Evolutionary conservation across 2,113 vertebrate species (phyloP).

Genomic region (Phrynosoma blainvillii): DNA sequence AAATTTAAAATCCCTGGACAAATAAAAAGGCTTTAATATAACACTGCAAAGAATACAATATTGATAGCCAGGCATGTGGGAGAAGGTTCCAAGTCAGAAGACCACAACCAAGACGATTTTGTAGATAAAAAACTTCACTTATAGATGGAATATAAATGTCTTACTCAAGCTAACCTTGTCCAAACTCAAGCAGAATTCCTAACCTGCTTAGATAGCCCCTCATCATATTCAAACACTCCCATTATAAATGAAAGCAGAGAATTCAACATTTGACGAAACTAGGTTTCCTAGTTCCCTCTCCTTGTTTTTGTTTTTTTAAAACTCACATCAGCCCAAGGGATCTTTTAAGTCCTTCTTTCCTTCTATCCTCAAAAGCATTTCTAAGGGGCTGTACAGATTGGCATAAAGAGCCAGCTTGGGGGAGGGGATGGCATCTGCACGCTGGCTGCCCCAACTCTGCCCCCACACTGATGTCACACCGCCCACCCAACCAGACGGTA

Average conservation of each 20-base stretch:
- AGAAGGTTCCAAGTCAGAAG: background rate
- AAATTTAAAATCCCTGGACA: background rate
- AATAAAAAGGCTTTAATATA: background rate
- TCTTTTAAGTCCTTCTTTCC: background rate
- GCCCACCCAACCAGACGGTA: too few species aligned
- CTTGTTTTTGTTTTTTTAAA: background rate
- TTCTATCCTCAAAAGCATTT: background rate
- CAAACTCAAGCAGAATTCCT: background rate
- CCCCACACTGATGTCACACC: too few species aligned
- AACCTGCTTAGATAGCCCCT: too few species aligned
- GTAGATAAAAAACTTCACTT: background rate
- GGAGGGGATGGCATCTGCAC: too few species aligned
- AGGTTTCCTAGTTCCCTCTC: background rate
- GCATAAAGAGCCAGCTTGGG: too few species aligned
- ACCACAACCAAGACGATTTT: background rate
- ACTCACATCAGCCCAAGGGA: background rate
- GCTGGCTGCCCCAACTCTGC: too few species aligned
- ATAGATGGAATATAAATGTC: background rate
- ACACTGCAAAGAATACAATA: background rate
- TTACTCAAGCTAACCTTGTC: too few species aligned
- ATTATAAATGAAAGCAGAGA: background rate
- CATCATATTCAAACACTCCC: background rate
- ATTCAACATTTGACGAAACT: background rate
- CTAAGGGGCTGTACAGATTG: background rate
- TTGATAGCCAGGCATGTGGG: background rate